These are phyloP conservation scores for Trachelus stipa DNA, from an alignment of 2,888 invertebrate genomes.

Conservation along the genomic window DNA sequence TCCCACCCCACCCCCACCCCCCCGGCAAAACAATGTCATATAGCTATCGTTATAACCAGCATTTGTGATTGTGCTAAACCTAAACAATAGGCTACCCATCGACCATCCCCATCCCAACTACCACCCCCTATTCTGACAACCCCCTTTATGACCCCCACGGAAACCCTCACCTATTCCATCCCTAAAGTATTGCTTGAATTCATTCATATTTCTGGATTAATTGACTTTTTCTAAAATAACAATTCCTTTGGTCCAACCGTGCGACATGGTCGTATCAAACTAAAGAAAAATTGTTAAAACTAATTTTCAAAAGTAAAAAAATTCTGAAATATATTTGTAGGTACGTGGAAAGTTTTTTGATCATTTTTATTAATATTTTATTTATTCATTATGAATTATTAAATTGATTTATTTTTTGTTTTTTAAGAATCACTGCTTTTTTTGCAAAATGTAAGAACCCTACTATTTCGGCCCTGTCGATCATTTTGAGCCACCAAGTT, in stretches of 20 bases:
- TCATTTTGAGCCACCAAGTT: too few relatives aligned
- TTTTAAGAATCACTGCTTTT: background rate
- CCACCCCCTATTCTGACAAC: background rate
- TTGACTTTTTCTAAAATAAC: constrained; percentile 39
- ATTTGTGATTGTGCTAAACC: constrained; percentile 55
- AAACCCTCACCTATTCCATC: constrained; percentile 21
- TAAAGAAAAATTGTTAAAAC: background rate
- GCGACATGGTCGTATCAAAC: background rate
- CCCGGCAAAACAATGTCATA: constrained; percentile 37
- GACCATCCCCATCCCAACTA: constrained; percentile 37
- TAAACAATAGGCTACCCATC: constrained; percentile 51
- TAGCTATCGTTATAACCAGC: constrained; percentile 34
- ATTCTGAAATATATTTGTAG: too few relatives aligned
- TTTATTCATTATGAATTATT: background rate
- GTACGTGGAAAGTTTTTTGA: too few relatives aligned
- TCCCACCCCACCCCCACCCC: background rate
- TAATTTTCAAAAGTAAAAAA: too few relatives aligned
- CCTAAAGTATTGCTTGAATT: constrained; percentile 39
- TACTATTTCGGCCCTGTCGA: too few relatives aligned
- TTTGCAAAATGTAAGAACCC: background rate
- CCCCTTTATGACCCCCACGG: constrained; percentile 22
- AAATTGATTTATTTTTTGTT: background rate
- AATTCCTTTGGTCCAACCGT: background rate
- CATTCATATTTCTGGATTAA: constrained; percentile 46
- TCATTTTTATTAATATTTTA: background rate